Percentiles rank a stretch among this genome's conserved stretches.
These are phyloP conservation scores for Andrena fulva DNA, from an alignment of 2,888 invertebrate species.

Conservation along the genomic window DNA sequence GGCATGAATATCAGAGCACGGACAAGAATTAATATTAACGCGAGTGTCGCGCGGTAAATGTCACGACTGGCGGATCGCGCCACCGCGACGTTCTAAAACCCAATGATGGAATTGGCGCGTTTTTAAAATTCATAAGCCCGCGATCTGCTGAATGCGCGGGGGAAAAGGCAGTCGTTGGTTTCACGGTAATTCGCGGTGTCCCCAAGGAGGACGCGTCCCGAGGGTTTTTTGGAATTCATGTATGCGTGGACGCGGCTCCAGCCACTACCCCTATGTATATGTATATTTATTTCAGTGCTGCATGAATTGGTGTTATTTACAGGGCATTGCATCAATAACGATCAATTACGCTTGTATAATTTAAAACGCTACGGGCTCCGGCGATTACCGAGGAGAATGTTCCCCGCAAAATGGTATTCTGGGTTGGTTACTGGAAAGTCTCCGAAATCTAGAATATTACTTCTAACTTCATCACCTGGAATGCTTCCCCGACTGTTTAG, in stretches of 20 bases:
- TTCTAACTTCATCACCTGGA: too few species aligned
- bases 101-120: conserved; percentile 33
- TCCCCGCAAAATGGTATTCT: background rate
- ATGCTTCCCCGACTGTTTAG: too few species aligned
- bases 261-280: background rate
- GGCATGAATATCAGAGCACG: conserved; percentile 34
- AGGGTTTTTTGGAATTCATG: conserved; percentile 22
- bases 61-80: background rate
- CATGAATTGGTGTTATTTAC: background rate
- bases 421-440: background rate
- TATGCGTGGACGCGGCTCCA: conserved; percentile 9
- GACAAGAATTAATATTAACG: conserved; percentile 49
- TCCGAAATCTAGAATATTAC: too few species aligned
- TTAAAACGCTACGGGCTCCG: background rate
- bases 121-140: conserved; percentile 54
- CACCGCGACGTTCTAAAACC: conserved; percentile 16
- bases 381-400: background rate
- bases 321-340: background rate
- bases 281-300: conserved; percentile 12
- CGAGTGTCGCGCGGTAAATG: background rate
- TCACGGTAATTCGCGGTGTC: conserved; percentile 30
- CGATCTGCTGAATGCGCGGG: conserved; percentile 3
- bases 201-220: conserved; percentile 21
- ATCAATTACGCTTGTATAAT: background rate
- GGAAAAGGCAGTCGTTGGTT: background rate